Evolutionary conservation across 2,888 invertebrate genomes (phyloP), one percentile per base, ranked within the genome.

Genomic region (Cinara cedri): DNA sequence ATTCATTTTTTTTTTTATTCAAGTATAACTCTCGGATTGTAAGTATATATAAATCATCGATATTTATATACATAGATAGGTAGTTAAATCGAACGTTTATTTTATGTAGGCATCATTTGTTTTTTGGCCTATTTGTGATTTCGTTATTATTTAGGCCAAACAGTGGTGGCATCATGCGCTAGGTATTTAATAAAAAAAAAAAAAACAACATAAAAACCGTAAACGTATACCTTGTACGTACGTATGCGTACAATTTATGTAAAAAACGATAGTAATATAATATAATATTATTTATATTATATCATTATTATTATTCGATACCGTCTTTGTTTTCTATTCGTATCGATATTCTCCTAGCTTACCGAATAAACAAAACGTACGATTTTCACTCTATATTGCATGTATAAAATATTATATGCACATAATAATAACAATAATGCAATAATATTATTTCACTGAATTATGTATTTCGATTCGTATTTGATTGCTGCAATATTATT

Each of bases 241-340:
- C n/a, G n/a, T n/a, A n/a, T n/a, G n/a, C n/a, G n/a, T n/a, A n/a
- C n/a, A n/a, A n/a, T n/a, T n/a, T n/a, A n/a, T n/a, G n/a, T n/a
- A n/a, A n/a, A n/a, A n/a, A n/a, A n/a, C 34, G 34, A 60, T 16
- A 26, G 16, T 24, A 26, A 60, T 8, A 26, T 9, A 26, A 60
- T 8, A 26, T 9, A 60, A 26, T 26, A 60, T 60, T 24, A 60
- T 26, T 26, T 26, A 24, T 26, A n/a, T 51, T 21, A 24, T 26
- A n/a, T 51, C 24, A 66, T 26, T 24, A 4, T 68, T 51, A 51
- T 51, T n/a, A 60, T 63, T 46, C 49, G 16, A 26, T 26, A 68
- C 6, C 4, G 14, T 49, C 16, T 26, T 6, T 8, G 46, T 13
- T 8, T 60, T 26, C 13, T 46, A 6, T n/a, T 72, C 6, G 34